Evolutionary conservation across 2,797 vertebrate species (phyloP), one percentile per base, ranked within the genome.

Genomic region (Nyctibius grandis): DNA sequence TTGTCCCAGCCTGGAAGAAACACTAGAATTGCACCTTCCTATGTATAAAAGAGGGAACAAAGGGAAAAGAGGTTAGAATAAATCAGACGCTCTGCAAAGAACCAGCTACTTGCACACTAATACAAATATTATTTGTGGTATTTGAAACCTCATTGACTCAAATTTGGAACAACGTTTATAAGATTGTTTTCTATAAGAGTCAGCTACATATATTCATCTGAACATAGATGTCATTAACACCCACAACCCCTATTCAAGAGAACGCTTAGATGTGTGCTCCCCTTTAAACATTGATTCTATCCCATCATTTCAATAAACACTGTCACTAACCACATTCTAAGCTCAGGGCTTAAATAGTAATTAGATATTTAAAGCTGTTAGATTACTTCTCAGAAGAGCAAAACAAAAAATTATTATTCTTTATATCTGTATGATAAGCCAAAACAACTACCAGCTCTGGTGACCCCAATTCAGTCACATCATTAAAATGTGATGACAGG

Each of bases 1-100:
- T 99, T 99, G 98, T 99, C 99, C 99, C 99, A 99, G 83, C 99
- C 99, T 51, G 99, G 99, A 50, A 99, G 98, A 97, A 99, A 99
- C 75, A 99, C 98, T 85, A 99, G 96, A 96, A 99, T 99, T 5
- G 99, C 99, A 95, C 99, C 99, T 77, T 99, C 99, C 99, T 99
- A 88, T 48, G 79, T 7, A n/a, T 21, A 84, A 31, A 70, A 42
- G 51, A 94, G 80, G 75, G 48, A 89, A 25, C 2, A 42, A 70
- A 93, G 45, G 34, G 63, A 63, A 38, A n/a, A 63, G 50, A 79
- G 29, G 38, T 95, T 25, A 90, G 64, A 80, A 40, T 18, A 53
- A 29, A 31, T 9, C 5, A 68, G 3, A n/a, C 1, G 5, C 28
- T 31, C 21, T 16, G 31, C 13, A 48, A 25, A 91, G 53, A 67